phyloP scores from a whole-genome alignment of 2,113 vertebrate genomes.

The Sorex fumeus region DNA sequence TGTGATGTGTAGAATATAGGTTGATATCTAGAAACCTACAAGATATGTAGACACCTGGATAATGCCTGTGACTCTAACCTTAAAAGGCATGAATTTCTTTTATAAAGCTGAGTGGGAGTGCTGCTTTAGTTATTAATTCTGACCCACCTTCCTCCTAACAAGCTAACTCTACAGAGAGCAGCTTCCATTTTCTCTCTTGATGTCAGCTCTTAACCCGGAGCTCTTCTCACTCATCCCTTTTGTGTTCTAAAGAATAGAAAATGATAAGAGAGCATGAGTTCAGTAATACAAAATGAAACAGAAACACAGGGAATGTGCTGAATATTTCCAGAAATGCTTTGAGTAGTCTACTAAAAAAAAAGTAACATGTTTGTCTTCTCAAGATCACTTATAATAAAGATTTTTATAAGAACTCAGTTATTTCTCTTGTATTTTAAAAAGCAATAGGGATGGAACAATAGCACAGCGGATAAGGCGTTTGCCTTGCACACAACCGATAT shows the following conservation, averaged over 20 bases:
- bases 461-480: too few relatives aligned
- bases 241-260: not conserved
- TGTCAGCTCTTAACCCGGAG: not conserved
- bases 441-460: too few relatives aligned
- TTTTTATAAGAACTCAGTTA: conserved; percentile 45
- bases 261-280: not conserved
- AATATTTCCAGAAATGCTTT: conserved; percentile 27
- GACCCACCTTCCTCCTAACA: not conserved
- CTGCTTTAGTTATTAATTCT: not conserved
- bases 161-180: not conserved
- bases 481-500: too few relatives aligned
- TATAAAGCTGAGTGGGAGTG: not conserved
- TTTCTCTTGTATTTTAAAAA: conserved; percentile 10
- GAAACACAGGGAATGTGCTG: not conserved
- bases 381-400: not conserved
- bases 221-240: not conserved
- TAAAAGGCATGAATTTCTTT: not conserved
- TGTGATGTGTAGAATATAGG: not conserved
- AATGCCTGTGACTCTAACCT: not conserved
- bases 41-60: not conserved
- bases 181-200: conserved; percentile 6
- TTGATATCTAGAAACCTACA: not conserved
- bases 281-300: conserved; percentile 15
- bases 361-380: conserved; percentile 1
- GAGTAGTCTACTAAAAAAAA: not conserved